Conservation (phyloP, 2,888 invertebrate genomes). For the Ferdinandea cuprea region DNA sequence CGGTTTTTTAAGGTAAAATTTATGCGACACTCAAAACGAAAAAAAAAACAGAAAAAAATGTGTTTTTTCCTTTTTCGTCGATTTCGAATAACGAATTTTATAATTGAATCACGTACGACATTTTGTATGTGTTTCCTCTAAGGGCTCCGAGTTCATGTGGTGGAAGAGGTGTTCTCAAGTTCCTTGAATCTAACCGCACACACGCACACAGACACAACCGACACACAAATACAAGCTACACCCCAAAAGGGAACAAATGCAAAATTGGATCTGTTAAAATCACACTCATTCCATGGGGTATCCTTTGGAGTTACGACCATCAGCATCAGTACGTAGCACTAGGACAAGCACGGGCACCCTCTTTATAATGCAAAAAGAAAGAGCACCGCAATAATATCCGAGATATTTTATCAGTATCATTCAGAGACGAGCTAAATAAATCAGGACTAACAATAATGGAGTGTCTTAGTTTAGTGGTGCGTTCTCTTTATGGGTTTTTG, state of each 20-base stretch:
- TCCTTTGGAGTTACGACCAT: slow-evolving; percentile 11
- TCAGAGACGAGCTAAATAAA: slow-evolving; percentile 68
- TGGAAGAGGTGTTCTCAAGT: not conserved
- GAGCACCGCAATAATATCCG: slow-evolving; percentile 61
- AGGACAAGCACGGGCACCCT: not conserved
- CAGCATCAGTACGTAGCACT: too few species aligned
- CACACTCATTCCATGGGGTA: slow-evolving; percentile 9
- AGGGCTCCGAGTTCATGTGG: not conserved
- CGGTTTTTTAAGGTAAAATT: slow-evolving; percentile 49
- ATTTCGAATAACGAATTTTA: slow-evolving; percentile 77
- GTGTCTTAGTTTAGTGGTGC: slow-evolving; percentile 62
- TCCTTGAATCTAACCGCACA: slow-evolving; percentile 33
- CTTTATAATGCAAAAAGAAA: slow-evolving; percentile 4
- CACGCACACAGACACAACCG: not conserved
- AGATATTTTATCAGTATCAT: slow-evolving; percentile 70
- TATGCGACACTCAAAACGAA: slow-evolving; percentile 51
- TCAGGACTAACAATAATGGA: slow-evolving; percentile 73
- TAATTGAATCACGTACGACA: slow-evolving; percentile 83
- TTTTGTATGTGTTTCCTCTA: slow-evolving; percentile 76
- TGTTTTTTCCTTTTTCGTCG: slow-evolving; percentile 56
- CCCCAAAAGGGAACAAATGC: slow-evolving; percentile 41
- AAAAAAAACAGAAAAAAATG: slow-evolving; percentile 44
- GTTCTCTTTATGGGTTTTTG: slow-evolving; percentile 47
- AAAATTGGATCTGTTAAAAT: slow-evolving; percentile 62
- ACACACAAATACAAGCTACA: not conserved